Evolutionary conservation across 2,113 vertebrate species (phyloP).

Genomic region (Calyptommatus sinebrachiatus): DNA sequence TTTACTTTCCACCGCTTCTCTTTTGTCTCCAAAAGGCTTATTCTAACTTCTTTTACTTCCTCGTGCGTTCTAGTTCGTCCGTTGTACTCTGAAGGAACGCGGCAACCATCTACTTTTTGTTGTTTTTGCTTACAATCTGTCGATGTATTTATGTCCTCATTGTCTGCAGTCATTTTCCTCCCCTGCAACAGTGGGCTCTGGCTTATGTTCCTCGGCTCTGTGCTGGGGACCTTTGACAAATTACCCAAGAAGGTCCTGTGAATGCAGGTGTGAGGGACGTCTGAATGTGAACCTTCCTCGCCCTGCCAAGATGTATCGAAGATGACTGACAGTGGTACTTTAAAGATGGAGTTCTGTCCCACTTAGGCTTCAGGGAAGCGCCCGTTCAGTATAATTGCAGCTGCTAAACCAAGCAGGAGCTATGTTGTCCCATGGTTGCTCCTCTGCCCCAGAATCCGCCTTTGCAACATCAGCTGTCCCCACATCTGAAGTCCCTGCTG

Average conservation of each 20-base stretch:
- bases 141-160: not conserved
- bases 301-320: not conserved
- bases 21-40: not conserved
- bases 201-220: not conserved
- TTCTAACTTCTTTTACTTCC: not conserved
- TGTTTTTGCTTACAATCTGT: not conserved
- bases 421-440: not conserved
- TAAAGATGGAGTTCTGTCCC: not conserved
- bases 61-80: not conserved
- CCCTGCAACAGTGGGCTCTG: too few species aligned
- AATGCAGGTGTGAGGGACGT: not conserved
- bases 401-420: not conserved
- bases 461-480: not conserved
- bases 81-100: not conserved
- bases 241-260: not conserved
- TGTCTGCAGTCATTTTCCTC: not conserved
- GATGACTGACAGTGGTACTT: too few species aligned
- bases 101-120: too few species aligned
- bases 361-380: not conserved
- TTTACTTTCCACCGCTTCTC: too few species aligned
- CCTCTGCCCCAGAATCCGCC: not conserved
- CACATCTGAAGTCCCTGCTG: slow-evolving; percentile 15
- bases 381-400: not conserved
- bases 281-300: not conserved
- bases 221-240: not conserved